Evolutionary conservation across 2,888 invertebrate species (phyloP).

Genomic region (Volucella inflata): DNA sequence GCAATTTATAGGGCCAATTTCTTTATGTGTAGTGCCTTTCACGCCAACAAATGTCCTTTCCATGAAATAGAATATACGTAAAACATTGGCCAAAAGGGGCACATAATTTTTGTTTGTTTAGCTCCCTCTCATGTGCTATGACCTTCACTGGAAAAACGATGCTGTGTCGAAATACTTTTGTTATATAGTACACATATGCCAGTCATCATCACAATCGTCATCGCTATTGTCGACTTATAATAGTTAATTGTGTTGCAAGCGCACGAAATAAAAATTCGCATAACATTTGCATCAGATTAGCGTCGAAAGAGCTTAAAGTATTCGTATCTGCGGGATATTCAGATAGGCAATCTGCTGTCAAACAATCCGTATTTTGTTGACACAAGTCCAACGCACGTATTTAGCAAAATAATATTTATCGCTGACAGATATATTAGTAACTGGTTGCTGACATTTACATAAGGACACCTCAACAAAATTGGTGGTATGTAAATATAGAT

Average conservation of each 20-base stretch:
- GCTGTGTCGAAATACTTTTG: slow-evolving; percentile 45
- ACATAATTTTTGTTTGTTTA: slow-evolving; percentile 47
- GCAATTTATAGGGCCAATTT: no score
- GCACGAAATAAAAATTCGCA: slow-evolving; percentile 58
- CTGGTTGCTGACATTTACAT: slow-evolving; percentile 36
- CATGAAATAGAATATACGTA: slow-evolving; percentile 40
- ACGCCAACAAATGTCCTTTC: slow-evolving; percentile 1
- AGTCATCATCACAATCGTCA: slow-evolving; percentile 29
- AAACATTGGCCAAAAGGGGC: slow-evolving; percentile 47
- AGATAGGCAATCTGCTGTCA: not conserved
- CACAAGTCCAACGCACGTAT: slow-evolving; percentile 46
- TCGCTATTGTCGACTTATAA: slow-evolving; percentile 3
- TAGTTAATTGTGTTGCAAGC: slow-evolving; percentile 37
- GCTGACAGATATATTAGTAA: slow-evolving; percentile 65
- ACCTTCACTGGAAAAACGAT: slow-evolving; percentile 40
- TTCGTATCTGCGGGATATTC: no score
- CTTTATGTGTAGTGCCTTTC: not conserved
- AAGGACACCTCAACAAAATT: slow-evolving; percentile 31
- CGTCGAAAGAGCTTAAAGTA: slow-evolving; percentile 42
- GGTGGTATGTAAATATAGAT: slow-evolving; percentile 15
- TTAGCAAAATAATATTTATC: slow-evolving; percentile 64
- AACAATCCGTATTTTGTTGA: slow-evolving; percentile 62
- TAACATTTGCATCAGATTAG: slow-evolving; percentile 66
- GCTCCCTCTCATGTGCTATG: not conserved
- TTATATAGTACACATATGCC: slow-evolving; percentile 33